Conservation (phyloP, 2,888 invertebrate species). For the Epirrhoe tristata region DNA sequence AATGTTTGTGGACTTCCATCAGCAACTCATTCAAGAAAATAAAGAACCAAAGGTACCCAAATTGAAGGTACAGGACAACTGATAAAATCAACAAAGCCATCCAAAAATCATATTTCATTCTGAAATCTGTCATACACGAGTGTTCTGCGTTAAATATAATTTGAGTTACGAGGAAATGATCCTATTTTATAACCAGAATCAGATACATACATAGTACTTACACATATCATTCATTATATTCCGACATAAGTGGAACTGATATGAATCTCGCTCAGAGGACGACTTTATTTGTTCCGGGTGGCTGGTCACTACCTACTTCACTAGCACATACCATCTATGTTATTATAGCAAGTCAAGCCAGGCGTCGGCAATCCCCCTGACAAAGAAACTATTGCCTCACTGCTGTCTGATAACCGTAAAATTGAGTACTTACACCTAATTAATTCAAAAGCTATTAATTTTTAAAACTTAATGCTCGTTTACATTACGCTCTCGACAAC, state of each 20-base stretch:
- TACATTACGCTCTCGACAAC: neutral
- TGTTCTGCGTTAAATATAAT: neutral
- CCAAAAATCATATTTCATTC: constrained; percentile 17
- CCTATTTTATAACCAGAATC: constrained; percentile 15
- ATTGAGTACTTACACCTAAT: constrained; percentile 19
- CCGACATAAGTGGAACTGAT: constrained; percentile 25
- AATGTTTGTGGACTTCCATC: constrained; percentile 64
- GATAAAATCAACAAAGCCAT: constrained; percentile 24
- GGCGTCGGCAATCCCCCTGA: constrained; percentile 22
- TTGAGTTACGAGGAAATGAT: constrained; percentile 1
- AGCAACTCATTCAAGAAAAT: constrained; percentile 46
- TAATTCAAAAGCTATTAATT: constrained; percentile 13
- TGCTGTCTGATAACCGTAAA: constrained; percentile 19
- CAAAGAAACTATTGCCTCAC: constrained; percentile 23
- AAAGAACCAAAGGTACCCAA: constrained; percentile 33
- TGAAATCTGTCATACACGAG: neutral
- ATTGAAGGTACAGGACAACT: constrained; percentile 45
- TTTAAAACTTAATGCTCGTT: constrained; percentile 2
- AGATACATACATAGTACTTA: constrained; percentile 14
- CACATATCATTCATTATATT: constrained; percentile 26
- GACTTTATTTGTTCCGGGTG: constrained; percentile 56
- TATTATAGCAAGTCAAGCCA: constrained; percentile 24
- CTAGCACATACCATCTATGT: constrained; percentile 17
- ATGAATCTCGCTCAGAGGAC: constrained; percentile 46
- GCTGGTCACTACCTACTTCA: constrained; percentile 47